Conservation (phyloP, 1,140 invertebrate species). For the Bombus confusus region DNA sequence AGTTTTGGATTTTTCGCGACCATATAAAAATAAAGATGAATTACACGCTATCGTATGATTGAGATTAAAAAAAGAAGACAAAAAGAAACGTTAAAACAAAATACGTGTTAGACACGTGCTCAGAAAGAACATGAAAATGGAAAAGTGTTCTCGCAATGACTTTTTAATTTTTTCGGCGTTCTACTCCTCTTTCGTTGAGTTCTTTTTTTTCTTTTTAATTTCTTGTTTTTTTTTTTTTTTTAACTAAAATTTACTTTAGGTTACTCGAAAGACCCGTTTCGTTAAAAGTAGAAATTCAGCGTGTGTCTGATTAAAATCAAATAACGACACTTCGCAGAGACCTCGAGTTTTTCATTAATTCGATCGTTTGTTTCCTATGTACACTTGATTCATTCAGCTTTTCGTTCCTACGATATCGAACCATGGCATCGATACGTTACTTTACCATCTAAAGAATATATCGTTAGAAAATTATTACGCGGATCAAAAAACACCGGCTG, state of each 20-base stretch:
- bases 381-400: conserved; percentile 42
- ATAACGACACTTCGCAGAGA: conserved; percentile 7
- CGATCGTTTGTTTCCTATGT: conserved; percentile 32
- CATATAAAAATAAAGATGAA: conserved; percentile 44
- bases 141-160: neutral
- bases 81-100: neutral
- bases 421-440: conserved; percentile 33
- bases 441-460: conserved; percentile 42
- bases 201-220: neutral
- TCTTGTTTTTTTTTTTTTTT: neutral
- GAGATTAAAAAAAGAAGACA: neutral
- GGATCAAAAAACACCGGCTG: conserved; percentile 33
- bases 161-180: neutral
- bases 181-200: neutral
- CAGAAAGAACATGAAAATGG: neutral
- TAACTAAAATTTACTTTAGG: neutral
- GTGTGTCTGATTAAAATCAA: neutral
- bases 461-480: conserved; percentile 57
- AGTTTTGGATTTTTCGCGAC: conserved; percentile 16
- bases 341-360: neutral
- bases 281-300: conserved; percentile 6
- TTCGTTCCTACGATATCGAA: conserved; percentile 35
- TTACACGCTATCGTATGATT: conserved; percentile 14
- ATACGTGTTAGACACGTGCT: neutral
- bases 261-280: conserved; percentile 18